phyloP scores from a whole-genome alignment of 1,140 invertebrate genomes.

The Ips typographus region DNA sequence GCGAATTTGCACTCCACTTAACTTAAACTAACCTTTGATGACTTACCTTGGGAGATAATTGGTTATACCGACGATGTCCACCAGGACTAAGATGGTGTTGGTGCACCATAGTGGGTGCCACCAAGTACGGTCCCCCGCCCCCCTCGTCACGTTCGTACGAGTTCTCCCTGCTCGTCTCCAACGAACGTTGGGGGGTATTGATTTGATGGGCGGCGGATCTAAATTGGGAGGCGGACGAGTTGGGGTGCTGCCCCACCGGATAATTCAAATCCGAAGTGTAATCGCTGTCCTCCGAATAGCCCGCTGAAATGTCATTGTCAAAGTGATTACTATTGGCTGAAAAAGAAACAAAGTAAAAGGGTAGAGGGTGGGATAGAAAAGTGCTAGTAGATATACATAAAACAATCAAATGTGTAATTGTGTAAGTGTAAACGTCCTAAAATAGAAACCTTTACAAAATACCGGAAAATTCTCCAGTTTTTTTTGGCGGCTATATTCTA shows the following conservation, averaged over 20 bases:
- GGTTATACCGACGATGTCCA: conserved; percentile 38
- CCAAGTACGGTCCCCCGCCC: conserved; percentile 44
- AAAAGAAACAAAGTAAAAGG: conserved; percentile 41
- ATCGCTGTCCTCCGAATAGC: conserved; percentile 94
- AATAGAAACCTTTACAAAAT: background rate
- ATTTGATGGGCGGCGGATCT: conserved; percentile 73
- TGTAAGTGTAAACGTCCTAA: background rate
- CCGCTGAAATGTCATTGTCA: conserved; percentile 68
- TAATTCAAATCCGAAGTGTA: conserved; percentile 97
- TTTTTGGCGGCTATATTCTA: no score
- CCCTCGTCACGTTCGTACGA: conserved; percentile 79
- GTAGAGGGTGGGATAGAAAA: conserved; percentile 13
- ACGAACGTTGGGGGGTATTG: conserved; percentile 74
- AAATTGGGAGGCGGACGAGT: conserved; percentile 85
- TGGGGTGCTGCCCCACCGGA: conserved; percentile 83
- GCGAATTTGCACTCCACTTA: no score
- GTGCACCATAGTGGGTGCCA: conserved; percentile 35
- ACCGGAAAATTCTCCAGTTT: no score
- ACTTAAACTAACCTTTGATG: no score
- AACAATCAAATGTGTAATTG: background rate
- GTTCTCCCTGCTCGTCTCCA: conserved; percentile 79
- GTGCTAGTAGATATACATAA: background rate
- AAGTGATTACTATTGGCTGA: conserved; percentile 52
- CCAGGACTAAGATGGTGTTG: conserved; percentile 49
- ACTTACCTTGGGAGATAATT: conserved; percentile 28